Evolutionary conservation across 2,113 vertebrate genomes (phyloP).

Genomic region (Thunnus thynnus): DNA sequence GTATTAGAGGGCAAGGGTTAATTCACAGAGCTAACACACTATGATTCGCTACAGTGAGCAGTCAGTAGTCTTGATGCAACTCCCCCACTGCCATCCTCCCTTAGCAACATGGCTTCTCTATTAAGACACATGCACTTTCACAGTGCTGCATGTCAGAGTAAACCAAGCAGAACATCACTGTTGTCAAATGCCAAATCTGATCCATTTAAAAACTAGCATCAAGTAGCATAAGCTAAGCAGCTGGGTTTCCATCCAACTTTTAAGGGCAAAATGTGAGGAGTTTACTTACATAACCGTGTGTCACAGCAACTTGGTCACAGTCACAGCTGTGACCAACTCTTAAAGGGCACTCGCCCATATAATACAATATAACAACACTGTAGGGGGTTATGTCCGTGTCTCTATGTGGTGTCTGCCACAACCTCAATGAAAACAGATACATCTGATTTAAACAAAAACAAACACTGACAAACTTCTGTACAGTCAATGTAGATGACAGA

Average conservation of each 20-base stretch:
- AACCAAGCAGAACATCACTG: not conserved
- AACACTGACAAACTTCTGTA: too few species aligned
- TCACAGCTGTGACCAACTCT: too few species aligned
- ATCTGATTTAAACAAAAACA: too few species aligned
- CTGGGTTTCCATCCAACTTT: conserved; percentile 40
- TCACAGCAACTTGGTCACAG: too few species aligned
- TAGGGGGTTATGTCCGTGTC: too few species aligned
- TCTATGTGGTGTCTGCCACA: not conserved
- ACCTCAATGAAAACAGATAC: not conserved
- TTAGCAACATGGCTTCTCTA: too few species aligned
- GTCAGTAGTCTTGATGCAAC: not conserved
- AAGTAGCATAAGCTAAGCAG: not conserved
- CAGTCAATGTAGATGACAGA: too few species aligned
- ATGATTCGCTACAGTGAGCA: not conserved
- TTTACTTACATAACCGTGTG: too few species aligned
- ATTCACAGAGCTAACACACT: not conserved
- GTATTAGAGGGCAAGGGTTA: too few species aligned
- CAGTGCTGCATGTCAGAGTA: not conserved
- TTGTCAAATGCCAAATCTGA: not conserved
- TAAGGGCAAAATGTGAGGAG: not conserved
- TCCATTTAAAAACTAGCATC: not conserved
- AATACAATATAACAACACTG: too few species aligned
- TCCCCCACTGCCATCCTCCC: too few species aligned
- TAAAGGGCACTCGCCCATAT: too few species aligned
- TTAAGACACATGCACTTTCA: not conserved